Base-by-base conservation (phyloP, 2,888 invertebrate genomes). In the Lypha dubia region DNA sequence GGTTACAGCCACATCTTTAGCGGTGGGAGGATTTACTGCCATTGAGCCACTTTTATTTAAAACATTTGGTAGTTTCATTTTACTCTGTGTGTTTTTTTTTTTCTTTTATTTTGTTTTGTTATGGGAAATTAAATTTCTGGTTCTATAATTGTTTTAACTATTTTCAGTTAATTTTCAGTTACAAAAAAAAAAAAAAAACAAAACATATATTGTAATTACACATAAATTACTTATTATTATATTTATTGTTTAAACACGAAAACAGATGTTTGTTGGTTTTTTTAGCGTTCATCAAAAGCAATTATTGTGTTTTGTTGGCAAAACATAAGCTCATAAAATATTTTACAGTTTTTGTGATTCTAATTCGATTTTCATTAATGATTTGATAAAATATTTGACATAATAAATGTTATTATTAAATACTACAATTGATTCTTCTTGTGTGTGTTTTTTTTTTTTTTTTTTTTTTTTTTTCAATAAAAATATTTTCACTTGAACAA, bases 1-100 rank as follows among this genome's bases (percentile, higher is more conserved):
- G n/a, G 60, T 44, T 32, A 20, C 73, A 24, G 67, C 51, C 24
- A 62, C 53, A 76, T 79, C 76, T 53, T 77, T 81, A 11, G 49
- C 70, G 51, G 60, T 82, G n/a, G 77, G 62, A 17, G 86, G 71
- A 73, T 63, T 79, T 6, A 86, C 13, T 3, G 79, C 65, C 87
- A 87, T 76, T 20, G 87, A 83, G 56, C 82, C 83, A 63, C 85
- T 86, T 41, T 67, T 62, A 63, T 67, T 70, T 11, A 84, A 68
- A 68, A 85, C 51, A 41, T 79, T 86, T 56, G 83, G 80, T 17
- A 85, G 28, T 70, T 86, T 86, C 87, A 87, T 87, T 56, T 63
- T 53, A 0, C 15, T 38, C 11, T 15, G 9, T 41, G 9, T 17
- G 5, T 28, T 71, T 11, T 53, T 58, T 0, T 11, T 60, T 51